phyloP scores from a whole-genome alignment of 2,888 invertebrate species.

The Rotaria sp. region DNA sequence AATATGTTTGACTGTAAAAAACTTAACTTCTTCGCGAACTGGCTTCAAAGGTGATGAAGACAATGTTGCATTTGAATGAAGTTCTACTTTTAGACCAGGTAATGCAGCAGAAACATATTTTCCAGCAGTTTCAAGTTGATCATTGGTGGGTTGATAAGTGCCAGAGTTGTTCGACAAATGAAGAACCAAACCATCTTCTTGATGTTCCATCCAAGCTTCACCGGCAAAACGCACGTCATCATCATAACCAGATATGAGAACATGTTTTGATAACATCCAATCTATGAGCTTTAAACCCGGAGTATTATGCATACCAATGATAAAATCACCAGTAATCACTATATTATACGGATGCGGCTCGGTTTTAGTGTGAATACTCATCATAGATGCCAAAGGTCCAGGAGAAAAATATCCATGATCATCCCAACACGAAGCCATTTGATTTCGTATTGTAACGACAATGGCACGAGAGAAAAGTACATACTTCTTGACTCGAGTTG shows the following conservation, averaged over 20 bases:
- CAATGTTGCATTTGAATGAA: not conserved
- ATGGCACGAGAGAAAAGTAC: not conserved
- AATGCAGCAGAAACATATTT: not conserved
- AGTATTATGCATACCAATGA: not conserved
- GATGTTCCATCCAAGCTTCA: constrained; percentile 25
- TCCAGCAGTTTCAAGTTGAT: not conserved
- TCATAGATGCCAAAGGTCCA: not conserved
- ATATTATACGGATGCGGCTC: not conserved
- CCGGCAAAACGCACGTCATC: constrained; percentile 14
- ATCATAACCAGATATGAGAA: constrained; percentile 17
- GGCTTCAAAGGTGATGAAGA: too few species aligned
- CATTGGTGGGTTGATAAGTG: not conserved
- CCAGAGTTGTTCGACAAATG: not conserved
- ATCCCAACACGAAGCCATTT: not conserved
- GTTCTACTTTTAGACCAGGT: not conserved
- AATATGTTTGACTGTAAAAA: too few species aligned
- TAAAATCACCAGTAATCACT: not conserved
- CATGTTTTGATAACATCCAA: constrained; percentile 21
- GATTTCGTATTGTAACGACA: not conserved
- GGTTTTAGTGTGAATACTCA: not conserved
- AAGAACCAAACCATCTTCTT: not conserved
- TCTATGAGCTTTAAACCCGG: not conserved
- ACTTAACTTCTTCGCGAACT: too few species aligned
- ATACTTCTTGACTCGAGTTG: not conserved
- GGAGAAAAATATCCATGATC: constrained; percentile 1